These are phyloP conservation scores for Acrocephalus kingi DNA, from an alignment of 2,113 vertebrate species.

Conservation along the genomic window DNA sequence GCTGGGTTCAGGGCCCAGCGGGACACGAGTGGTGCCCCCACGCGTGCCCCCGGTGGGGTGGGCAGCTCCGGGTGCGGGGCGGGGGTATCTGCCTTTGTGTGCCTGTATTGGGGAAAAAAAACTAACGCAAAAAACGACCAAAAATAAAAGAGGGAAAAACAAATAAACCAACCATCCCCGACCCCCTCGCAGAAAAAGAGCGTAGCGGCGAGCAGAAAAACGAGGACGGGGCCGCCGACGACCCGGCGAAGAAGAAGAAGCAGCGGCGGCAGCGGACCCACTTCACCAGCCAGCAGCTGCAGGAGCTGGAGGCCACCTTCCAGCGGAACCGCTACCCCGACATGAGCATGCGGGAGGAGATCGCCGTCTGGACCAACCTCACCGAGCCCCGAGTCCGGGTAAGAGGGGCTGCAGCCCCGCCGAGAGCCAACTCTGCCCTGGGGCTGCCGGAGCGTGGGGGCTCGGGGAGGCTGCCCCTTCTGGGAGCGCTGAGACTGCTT, in stretches of 20 bases:
- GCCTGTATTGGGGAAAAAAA: neutral
- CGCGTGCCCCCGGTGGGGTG: neutral
- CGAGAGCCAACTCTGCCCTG: neutral
- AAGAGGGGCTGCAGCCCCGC: slow-evolving; percentile 53
- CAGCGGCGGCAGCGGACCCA: slow-evolving; percentile 94
- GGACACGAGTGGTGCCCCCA: neutral
- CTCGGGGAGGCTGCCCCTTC: neutral
- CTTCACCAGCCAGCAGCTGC: slow-evolving; percentile 97
- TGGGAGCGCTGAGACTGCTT: neutral
- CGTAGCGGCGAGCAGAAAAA: slow-evolving; percentile 80
- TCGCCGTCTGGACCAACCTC: slow-evolving; percentile 98
- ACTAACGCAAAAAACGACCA: neutral
- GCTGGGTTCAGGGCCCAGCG: neutral
- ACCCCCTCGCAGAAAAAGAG: slow-evolving; percentile 83
- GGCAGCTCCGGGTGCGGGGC: neutral
- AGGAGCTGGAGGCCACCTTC: slow-evolving; percentile 97
- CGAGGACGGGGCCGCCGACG: slow-evolving; percentile 86
- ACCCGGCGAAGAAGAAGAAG: slow-evolving; percentile 94
- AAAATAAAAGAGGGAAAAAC: rapidly evolving
- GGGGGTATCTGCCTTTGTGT: neutral
- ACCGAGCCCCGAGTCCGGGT: slow-evolving; percentile 97
- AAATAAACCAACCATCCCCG: neutral
- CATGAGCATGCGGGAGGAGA: slow-evolving; percentile 98
- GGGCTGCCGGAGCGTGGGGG: neutral
- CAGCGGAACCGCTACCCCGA: slow-evolving; percentile 98